Conservation (phyloP, 2,113 vertebrate species). For the Sebastes fasciatus region DNA sequence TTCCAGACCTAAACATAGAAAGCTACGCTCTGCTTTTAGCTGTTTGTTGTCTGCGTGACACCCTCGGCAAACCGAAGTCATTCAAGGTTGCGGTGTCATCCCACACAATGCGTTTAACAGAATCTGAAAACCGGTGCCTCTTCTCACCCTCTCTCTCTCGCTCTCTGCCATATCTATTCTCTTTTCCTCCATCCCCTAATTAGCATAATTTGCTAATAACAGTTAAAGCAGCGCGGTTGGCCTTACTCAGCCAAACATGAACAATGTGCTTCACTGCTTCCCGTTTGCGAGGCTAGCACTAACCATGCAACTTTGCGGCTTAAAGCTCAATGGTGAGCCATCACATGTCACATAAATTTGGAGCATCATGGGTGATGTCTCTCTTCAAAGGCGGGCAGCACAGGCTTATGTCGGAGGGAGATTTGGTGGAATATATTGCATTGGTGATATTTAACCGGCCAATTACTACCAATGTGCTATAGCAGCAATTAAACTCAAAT, state of each 20-base stretch:
- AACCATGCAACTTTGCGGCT: conserved; percentile 9
- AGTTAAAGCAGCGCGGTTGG: neutral
- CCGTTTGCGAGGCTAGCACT: neutral
- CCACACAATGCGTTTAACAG: conserved; percentile 7
- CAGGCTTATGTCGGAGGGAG: conserved; percentile 40
- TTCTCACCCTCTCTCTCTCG: neutral
- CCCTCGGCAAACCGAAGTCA: conserved; percentile 16
- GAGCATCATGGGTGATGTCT: conserved; percentile 58
- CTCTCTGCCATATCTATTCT: neutral
- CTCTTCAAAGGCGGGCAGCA: conserved; percentile 55
- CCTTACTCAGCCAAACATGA: conserved; percentile 21
- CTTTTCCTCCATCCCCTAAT: conserved; percentile 4
- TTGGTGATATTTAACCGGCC: neutral
- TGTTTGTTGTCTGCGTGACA: conserved; percentile 29
- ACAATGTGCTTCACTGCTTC: conserved; percentile 17
- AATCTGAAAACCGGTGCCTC: neutral
- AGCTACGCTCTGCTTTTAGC: conserved; percentile 41
- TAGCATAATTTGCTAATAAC: neutral
- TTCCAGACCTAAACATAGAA: conserved; percentile 49
- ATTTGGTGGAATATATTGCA: conserved; percentile 36
- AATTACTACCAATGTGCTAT: conserved; percentile 1
- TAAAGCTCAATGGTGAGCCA: conserved; percentile 52
- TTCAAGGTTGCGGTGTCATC: conserved; percentile 44
- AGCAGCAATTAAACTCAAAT: conserved; percentile 17
- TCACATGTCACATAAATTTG: conserved; percentile 60